These are phyloP conservation scores for Yponomeuta evonymella DNA, from an alignment of 2,888 invertebrate species.

Conservation along the genomic window DNA sequence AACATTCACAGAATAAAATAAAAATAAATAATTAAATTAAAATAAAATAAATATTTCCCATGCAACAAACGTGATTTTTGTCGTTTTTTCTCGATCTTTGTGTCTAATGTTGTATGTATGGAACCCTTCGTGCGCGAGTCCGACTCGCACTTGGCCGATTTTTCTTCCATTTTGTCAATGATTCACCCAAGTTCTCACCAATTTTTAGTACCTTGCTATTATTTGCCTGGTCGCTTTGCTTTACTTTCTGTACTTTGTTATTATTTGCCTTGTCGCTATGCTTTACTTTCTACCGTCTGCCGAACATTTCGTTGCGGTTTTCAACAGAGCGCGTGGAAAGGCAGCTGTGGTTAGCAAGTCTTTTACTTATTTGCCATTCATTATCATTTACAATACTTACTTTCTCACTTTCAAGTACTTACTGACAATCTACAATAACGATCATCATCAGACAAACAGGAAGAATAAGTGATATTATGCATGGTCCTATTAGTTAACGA, in stretches of 20 bases:
- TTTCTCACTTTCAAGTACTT: neutral
- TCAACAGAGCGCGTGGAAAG: neutral
- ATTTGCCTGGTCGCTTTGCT: neutral
- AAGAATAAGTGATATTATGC: too few species aligned
- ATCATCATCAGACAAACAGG: too few species aligned
- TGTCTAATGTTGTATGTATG: too few species aligned
- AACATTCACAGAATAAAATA: too few species aligned
- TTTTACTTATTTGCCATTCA: slow-evolving; percentile 3
- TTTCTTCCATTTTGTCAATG: neutral
- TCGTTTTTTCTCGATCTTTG: too few species aligned
- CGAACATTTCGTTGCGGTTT: slow-evolving; percentile 8
- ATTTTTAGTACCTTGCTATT: neutral
- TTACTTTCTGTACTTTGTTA: neutral
- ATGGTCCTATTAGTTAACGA: too few species aligned
- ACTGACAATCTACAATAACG: too few species aligned
- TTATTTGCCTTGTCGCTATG: neutral
- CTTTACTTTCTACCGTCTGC: slow-evolving; percentile 1
- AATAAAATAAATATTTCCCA: too few species aligned
- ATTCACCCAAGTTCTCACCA: neutral
- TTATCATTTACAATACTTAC: neutral
- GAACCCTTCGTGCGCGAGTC: too few species aligned
- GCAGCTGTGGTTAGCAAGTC: neutral
- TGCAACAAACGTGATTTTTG: too few species aligned
- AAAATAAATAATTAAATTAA: too few species aligned
- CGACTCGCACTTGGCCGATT: too few species aligned